Percentiles rank a stretch among this genome's conserved stretches.
Conservation (phyloP, 2,797 vertebrate genomes). For the Enteromius thamalakanensis region DNA sequence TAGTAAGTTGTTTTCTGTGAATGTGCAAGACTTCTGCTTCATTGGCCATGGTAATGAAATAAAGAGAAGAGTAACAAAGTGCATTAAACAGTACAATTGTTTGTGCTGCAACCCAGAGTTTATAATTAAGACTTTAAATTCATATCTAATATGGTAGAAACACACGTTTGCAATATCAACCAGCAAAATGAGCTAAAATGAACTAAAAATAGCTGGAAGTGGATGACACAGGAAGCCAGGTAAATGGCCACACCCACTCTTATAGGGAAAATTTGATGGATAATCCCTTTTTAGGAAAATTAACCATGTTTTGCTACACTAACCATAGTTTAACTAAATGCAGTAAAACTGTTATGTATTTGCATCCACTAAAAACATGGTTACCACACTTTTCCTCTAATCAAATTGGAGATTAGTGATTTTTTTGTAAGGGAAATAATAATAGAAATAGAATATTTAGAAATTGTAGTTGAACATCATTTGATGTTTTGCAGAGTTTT, state of each 20-base stretch:
- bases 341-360: neutral
- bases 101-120: neutral
- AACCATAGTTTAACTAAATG: neutral
- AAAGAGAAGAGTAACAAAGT: too few species aligned
- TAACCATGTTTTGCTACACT: too few species aligned
- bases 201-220: neutral
- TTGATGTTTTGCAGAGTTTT: neutral
- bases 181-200: neutral
- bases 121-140: neutral
- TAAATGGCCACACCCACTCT: neutral
- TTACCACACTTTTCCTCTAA: neutral
- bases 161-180: neutral
- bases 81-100: too few species aligned
- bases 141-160: neutral
- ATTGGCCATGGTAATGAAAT: neutral
- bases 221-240: neutral
- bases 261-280: too few species aligned
- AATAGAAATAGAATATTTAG: too few species aligned
- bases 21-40: neutral
- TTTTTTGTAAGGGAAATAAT: too few species aligned
- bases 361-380: too few species aligned
- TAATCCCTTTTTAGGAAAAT: too few species aligned
- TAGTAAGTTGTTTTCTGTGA: neutral
- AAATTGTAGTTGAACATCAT: neutral
- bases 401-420: too few species aligned